Conservation (phyloP, 2,888 invertebrate genomes). For the Sesia apiformis region DNA sequence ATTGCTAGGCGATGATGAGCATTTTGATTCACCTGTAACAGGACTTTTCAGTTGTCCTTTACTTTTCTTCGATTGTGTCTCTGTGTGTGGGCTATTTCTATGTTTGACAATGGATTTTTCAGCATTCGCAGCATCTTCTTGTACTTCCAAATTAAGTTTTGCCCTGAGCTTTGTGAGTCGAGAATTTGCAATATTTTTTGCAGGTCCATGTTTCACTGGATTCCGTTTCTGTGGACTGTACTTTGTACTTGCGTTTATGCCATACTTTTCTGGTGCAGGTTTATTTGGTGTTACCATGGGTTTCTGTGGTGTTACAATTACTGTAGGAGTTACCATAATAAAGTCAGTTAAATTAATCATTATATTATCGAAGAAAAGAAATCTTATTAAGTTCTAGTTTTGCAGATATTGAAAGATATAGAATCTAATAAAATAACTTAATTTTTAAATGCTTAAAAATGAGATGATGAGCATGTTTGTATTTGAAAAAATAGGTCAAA, state of each 20-base stretch:
- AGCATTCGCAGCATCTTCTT: constrained; percentile 16
- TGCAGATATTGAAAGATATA: too few relatives aligned
- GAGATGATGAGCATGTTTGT: too few relatives aligned
- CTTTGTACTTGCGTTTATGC: background rate
- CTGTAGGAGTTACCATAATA: too few relatives aligned
- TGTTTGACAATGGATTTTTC: background rate
- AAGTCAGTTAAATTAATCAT: too few relatives aligned
- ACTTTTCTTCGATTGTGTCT: constrained; percentile 26
- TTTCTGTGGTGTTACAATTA: background rate
- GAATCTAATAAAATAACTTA: too few relatives aligned
- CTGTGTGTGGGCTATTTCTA: constrained; percentile 25
- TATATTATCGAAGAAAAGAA: too few relatives aligned
- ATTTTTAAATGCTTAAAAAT: too few relatives aligned
- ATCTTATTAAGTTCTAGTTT: too few relatives aligned
- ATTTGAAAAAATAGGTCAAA: too few relatives aligned
- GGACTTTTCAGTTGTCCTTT: constrained; percentile 33
- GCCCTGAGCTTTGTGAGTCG: constrained; percentile 39
- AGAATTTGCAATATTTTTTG: constrained; percentile 43
- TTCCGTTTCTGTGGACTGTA: background rate
- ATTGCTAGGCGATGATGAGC: constrained; percentile 42
- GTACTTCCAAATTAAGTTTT: constrained; percentile 30
- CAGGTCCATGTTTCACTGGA: constrained; percentile 8
- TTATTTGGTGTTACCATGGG: background rate
- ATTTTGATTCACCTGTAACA: constrained; percentile 31
- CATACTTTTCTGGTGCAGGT: background rate